Percentiles rank a stretch among this genome's conserved stretches.
Conservation (phyloP, 2,888 invertebrate genomes). For the Lordiphosa fenestrarum region DNA sequence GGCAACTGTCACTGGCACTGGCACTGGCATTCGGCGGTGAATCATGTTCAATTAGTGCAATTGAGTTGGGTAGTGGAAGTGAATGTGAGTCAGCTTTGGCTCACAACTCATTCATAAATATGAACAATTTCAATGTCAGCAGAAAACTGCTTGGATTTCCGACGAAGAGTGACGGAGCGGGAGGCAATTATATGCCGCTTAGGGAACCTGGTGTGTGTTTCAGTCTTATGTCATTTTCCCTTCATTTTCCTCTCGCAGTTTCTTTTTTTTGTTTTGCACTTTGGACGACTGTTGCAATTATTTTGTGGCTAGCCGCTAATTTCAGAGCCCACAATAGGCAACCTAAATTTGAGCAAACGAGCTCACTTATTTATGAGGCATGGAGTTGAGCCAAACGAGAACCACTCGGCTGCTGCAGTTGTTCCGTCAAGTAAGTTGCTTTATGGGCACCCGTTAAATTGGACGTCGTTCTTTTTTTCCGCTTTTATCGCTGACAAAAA, state of each 20-base stretch:
- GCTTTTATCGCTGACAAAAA: constrained; percentile 69
- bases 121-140: constrained; percentile 32
- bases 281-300: constrained; percentile 11
- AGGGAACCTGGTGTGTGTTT: constrained; percentile 7
- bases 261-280: constrained; percentile 4
- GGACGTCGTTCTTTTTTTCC: constrained; percentile 39
- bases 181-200: constrained; percentile 38
- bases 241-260: constrained; percentile 1
- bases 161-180: constrained; percentile 8
- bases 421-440: constrained; percentile 39
- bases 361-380: constrained; percentile 42
- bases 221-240: constrained; percentile 36
- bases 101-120: constrained; percentile 44
- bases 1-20: constrained; percentile 4
- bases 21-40: constrained; percentile 44
- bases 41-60: constrained; percentile 70
- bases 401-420: constrained; percentile 23
- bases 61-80: constrained; percentile 32
- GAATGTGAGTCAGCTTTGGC: constrained; percentile 17
- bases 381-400: constrained; percentile 15
- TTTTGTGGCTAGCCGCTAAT: constrained; percentile 41
- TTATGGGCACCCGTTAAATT: constrained; percentile 67
- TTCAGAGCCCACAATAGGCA: constrained; percentile 31
- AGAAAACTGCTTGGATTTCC: constrained; percentile 16
- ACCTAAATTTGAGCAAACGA: constrained; percentile 47